A percentile compares a stretch with the other conserved stretches of the same genome.
Conservation (phyloP, 2,113 vertebrate genomes). For the Microcebus ravelobensis region DNA sequence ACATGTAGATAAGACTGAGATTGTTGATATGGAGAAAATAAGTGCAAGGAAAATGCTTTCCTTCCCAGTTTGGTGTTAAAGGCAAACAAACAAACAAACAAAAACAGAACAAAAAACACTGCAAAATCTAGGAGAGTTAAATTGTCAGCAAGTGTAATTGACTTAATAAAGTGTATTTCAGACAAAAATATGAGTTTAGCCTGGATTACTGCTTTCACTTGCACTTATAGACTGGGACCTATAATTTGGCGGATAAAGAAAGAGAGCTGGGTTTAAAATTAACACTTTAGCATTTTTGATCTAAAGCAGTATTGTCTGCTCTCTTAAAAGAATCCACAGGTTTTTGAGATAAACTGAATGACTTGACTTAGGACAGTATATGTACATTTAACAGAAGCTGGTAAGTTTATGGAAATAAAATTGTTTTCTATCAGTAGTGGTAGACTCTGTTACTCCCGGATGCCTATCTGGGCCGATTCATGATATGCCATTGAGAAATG, state of each 20-base stretch:
- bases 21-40: background rate
- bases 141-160: background rate
- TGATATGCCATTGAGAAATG: background rate
- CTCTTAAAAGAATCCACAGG: background rate
- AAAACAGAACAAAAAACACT: background rate
- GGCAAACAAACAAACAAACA: background rate
- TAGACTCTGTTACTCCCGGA: background rate
- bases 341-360: constrained; percentile 17
- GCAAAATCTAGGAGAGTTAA: background rate
- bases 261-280: background rate
- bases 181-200: background rate
- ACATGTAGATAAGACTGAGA: background rate
- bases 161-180: constrained; percentile 37
- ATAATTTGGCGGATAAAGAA: background rate
- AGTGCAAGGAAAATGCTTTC: background rate
- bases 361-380: background rate
- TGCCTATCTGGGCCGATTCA: background rate
- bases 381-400: background rate
- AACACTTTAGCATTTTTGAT: background rate
- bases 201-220: background rate
- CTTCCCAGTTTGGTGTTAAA: background rate
- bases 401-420: background rate
- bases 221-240: background rate
- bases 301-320: background rate
- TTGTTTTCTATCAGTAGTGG: background rate